Conservation (phyloP, 2,113 vertebrate species). For the Eublepharis macularius region DNA sequence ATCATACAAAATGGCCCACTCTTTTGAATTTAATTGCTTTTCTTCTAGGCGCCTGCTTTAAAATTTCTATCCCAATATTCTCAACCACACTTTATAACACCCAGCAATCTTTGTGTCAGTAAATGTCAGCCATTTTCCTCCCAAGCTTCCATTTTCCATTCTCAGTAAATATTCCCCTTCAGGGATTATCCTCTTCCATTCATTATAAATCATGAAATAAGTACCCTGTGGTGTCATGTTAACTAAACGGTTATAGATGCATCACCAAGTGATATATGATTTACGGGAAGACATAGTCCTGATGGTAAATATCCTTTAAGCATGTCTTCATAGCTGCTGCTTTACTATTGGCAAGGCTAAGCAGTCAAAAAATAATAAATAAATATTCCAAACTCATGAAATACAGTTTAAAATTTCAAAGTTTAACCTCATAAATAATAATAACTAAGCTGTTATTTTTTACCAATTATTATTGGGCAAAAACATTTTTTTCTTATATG, state of each 20-base stretch:
- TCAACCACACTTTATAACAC: background rate
- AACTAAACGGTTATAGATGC: constrained; percentile 51
- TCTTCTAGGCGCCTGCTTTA: background rate
- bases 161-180: constrained; percentile 60
- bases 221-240: constrained; percentile 48
- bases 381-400: background rate
- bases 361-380: background rate
- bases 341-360: constrained; percentile 2
- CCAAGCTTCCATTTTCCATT: constrained; percentile 49
- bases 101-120: constrained; percentile 11
- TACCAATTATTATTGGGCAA: background rate
- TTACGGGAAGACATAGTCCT: constrained; percentile 54
- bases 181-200: constrained; percentile 54
- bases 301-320: constrained; percentile 42
- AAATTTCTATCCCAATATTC: background rate
- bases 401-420: background rate
- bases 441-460: background rate
- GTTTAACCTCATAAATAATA: constrained; percentile 21
- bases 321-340: background rate
- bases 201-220: constrained; percentile 66
- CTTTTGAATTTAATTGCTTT: background rate
- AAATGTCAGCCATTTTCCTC: constrained; percentile 38
- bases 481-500: background rate
- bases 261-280: constrained; percentile 53
- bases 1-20: background rate